Conservation (phyloP, 2,113 vertebrate species). For the Ciconia stormi region DNA sequence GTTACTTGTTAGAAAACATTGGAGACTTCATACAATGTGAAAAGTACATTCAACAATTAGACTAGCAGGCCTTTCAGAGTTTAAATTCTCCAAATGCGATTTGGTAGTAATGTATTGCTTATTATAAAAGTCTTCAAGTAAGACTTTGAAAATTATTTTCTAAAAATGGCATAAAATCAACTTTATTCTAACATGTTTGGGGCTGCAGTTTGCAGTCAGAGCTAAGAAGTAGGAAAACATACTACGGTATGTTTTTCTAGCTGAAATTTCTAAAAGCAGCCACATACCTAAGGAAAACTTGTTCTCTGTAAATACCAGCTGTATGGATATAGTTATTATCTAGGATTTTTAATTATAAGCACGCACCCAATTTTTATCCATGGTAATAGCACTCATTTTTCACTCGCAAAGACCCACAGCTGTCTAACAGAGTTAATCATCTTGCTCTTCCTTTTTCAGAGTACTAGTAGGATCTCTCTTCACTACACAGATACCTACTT, state of each 20-base stretch:
- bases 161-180: not conserved
- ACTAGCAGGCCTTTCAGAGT: not conserved
- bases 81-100: not conserved
- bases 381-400: not conserved
- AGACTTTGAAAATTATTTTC: not conserved
- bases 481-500: not conserved
- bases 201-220: not conserved
- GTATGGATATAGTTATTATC: not conserved
- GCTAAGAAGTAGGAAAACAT: not conserved
- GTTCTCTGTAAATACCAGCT: not conserved
- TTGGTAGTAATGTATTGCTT: not conserved
- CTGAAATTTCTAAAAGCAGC: not conserved
- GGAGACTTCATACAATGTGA: not conserved
- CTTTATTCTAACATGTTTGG: not conserved
- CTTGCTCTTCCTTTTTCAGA: not conserved
- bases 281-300: not conserved
- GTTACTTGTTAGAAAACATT: not conserved
- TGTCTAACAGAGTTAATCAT: not conserved
- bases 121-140: not conserved
- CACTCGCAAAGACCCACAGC: not conserved
- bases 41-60: not conserved
- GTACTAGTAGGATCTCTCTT: not conserved
- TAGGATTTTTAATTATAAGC: not conserved
- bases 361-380: not conserved
- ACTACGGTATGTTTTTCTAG: not conserved